A percentile compares a stretch with the other conserved stretches of the same genome.
These are phyloP conservation scores for Masticophis lateralis DNA, from an alignment of 2,797 vertebrate species.

Conservation along the genomic window DNA sequence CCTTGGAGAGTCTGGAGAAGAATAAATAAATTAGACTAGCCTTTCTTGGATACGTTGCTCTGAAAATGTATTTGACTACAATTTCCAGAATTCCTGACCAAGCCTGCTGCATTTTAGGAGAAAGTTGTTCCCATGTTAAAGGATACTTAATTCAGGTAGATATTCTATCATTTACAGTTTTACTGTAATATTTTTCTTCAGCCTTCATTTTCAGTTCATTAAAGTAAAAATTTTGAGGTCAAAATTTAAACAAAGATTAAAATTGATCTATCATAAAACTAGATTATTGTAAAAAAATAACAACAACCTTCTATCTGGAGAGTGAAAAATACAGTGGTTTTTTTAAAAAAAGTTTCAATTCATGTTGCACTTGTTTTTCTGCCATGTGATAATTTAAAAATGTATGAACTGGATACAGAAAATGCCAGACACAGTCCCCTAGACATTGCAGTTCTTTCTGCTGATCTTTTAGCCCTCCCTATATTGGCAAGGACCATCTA, in stretches of 20 bases:
- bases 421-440: conserved; percentile 66
- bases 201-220: conserved; percentile 2
- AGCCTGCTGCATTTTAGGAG: not conserved
- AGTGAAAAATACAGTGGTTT: conserved; percentile 42
- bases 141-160: not conserved
- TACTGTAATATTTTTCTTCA: not conserved
- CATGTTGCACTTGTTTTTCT: conserved; percentile 69
- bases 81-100: not conserved
- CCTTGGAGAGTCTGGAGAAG: not conserved
- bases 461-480: conserved; percentile 72
- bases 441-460: conserved; percentile 70
- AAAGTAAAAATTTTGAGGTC: not conserved
- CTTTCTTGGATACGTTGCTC: not conserved
- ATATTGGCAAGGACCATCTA: conserved; percentile 63
- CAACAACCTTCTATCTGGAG: not conserved
- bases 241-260: conserved; percentile 8
- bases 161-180: not conserved
- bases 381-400: conserved; percentile 73
- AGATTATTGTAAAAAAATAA: conserved; percentile 10
- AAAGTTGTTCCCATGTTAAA: not conserved
- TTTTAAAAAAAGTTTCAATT: conserved; percentile 68
- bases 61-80: not conserved
- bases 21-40: not conserved
- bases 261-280: conserved; percentile 11
- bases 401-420: conserved; percentile 70